Evolutionary conservation across 2,797 vertebrate species (phyloP), one percentile per base, ranked within the genome.

Genomic region (Allobates femoralis): DNA sequence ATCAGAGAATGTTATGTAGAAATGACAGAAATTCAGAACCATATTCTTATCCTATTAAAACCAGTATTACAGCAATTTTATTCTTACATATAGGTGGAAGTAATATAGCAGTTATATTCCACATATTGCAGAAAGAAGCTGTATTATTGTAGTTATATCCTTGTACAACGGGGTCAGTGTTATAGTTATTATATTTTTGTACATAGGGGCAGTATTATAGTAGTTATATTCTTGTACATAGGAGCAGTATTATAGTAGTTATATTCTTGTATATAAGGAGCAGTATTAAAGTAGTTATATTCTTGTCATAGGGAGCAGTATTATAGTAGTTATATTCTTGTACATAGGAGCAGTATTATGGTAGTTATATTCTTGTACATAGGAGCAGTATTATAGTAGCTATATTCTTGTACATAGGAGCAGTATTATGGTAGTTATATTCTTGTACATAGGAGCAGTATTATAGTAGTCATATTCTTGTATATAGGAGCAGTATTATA

Each of bases 221-320:
- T 34, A 67, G 28, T 18, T 67, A 67, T 67, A 18, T 34, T 19
- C 30, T 67, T 67, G 30, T 18, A 67, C 18, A 21, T 34, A 34
- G 64, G 16, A 30, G 18, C 64, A 67, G 64, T 67, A 67, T 67
- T 67, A 67, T 34, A 67, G 30, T 19, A 67, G 64, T 67, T 67
- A 67, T 67, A 34, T 67, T 67, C 30, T 34, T 67, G 1, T 67
- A 67, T 6, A 34, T 67, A 67, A 30, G 6, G 3, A 15, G 16
- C 30, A 67, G 16, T 34, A 67, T 67, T 32, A 67, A 32, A 67
- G 62, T 32, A 66, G 14, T 66, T 66, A 30, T 66, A 32, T 32
- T 66, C 15, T 66, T 66, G 28, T 32, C 28, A 66, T 32, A 66
- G 28, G 3, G 12, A 16, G n/a, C 28, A 67, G 30, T 67, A 67